Evolutionary conservation across 2,888 invertebrate species (phyloP).

Genomic region (Eilema depressum): DNA sequence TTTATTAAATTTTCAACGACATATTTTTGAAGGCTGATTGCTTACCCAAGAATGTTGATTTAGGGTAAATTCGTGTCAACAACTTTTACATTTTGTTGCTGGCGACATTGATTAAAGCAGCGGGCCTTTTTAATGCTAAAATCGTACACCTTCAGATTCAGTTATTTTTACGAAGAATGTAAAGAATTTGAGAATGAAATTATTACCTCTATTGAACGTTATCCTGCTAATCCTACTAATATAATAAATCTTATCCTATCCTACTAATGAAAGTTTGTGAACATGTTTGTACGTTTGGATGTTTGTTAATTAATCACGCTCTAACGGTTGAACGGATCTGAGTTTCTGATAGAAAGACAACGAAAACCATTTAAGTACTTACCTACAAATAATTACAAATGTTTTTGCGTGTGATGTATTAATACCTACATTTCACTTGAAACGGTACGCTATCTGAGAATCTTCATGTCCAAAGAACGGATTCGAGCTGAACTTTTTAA

Average conservation of each 20-base stretch:
- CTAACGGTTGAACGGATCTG: no score
- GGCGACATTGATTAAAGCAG: conserved; percentile 23
- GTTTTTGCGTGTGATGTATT: conserved; percentile 37
- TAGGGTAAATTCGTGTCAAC: conserved; percentile 31
- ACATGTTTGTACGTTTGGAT: no score
- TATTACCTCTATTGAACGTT: background rate
- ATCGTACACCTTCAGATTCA: background rate
- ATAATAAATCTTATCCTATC: no score
- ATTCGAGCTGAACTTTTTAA: conserved; percentile 56
- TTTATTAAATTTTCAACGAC: conserved; percentile 12
- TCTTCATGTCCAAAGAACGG: conserved; percentile 48
- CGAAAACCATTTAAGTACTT: no score
- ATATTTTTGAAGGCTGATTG: conserved; percentile 22
- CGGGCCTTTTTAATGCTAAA: background rate
- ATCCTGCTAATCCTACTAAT: no score
- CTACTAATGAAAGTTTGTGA: no score
- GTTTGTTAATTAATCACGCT: no score
- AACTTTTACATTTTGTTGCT: conserved; percentile 34
- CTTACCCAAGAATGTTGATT: conserved; percentile 22
- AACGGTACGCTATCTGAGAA: conserved; percentile 54
- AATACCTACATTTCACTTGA: conserved; percentile 55
- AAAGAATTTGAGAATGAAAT: no score
- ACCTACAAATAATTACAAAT: conserved; percentile 31
- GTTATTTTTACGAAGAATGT: background rate
- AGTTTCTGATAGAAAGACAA: no score